A percentile compares a stretch with the other conserved stretches of the same genome.
These are phyloP conservation scores for Carapus acus DNA, from an alignment of 2,797 vertebrate genomes.

Conservation along the genomic window DNA sequence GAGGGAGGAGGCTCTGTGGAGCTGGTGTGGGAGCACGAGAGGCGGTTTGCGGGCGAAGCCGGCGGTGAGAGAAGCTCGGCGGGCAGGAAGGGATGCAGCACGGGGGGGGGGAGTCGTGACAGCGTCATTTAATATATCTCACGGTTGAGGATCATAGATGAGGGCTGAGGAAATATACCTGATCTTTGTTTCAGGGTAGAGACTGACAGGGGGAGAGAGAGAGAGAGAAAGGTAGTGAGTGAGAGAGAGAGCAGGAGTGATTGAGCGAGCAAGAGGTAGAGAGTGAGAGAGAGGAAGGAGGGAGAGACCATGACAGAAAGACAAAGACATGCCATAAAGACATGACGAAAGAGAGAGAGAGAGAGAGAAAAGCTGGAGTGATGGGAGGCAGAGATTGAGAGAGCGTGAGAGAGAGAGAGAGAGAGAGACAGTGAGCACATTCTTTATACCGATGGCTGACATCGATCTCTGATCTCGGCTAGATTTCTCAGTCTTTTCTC, in stretches of 20 bases:
- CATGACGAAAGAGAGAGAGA: too few species aligned
- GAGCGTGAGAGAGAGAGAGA: too few species aligned
- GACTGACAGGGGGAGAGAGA: too few species aligned
- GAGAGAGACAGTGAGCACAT: constrained; percentile 34
- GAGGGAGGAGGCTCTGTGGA: constrained; percentile 51
- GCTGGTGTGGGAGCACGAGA: constrained; percentile 57
- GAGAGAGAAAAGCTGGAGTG: too few species aligned
- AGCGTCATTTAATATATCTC: constrained; percentile 26
- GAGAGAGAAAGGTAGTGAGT: too few species aligned
- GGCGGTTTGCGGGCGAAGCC: constrained; percentile 46
- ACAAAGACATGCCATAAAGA: too few species aligned
- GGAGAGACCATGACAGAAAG: too few species aligned
- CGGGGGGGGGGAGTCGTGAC: constrained; percentile 38
- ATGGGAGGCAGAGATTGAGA: too few species aligned
- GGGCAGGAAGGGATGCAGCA: constrained; percentile 44
- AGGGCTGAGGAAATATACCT: constrained; percentile 33
- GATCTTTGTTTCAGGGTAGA: constrained; percentile 26
- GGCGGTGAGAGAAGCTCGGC: constrained; percentile 25
- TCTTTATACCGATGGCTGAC: constrained; percentile 25
- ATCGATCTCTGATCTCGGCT: constrained; percentile 16
- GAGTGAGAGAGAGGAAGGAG: too few species aligned
- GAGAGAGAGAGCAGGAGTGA: too few species aligned
- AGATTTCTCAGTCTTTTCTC: constrained; percentile 60
- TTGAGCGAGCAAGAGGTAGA: too few species aligned
- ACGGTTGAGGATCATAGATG: constrained; percentile 44